Conservation (phyloP, 2,888 invertebrate genomes). For the Zelleria hepariella region DNA sequence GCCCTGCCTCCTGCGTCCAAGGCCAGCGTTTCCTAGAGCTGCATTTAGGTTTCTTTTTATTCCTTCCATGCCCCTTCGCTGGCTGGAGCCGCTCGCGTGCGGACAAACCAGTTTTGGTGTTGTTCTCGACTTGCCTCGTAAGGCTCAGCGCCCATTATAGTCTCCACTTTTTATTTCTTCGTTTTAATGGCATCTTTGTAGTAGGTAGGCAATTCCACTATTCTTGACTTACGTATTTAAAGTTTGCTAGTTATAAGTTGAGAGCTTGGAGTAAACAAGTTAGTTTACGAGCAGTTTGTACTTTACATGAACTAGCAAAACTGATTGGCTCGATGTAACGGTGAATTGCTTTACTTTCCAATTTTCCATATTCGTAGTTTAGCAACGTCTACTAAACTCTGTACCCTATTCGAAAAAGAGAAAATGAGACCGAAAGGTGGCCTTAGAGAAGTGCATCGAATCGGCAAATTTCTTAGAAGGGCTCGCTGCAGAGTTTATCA, state of each 20-base stretch:
- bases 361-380: neutral
- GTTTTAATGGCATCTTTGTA: slow-evolving; percentile 29
- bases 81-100: slow-evolving; percentile 60
- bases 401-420: slow-evolving; percentile 34
- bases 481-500: slow-evolving; percentile 62
- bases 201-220: neutral
- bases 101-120: slow-evolving; percentile 61
- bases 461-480: slow-evolving; percentile 62
- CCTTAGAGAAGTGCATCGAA: slow-evolving; percentile 42
- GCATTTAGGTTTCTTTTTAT: slow-evolving; percentile 69
- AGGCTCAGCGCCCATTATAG: slow-evolving; percentile 50
- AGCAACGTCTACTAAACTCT: slow-evolving; percentile 16
- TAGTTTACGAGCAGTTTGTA: neutral
- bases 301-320: neutral
- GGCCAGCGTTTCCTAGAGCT: slow-evolving; percentile 70
- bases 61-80: slow-evolving; percentile 62
- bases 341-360: neutral
- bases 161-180: slow-evolving; percentile 40
- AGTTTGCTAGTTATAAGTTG: neutral
- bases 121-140: slow-evolving; percentile 50
- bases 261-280: neutral
- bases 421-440: neutral
- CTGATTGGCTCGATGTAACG: neutral
- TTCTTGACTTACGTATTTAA: neutral
- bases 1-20: slow-evolving; percentile 64